Evolutionary conservation across 2,113 vertebrate species (phyloP), one percentile per base, ranked within the genome.

Genomic region (Alethe castanea): DNA sequence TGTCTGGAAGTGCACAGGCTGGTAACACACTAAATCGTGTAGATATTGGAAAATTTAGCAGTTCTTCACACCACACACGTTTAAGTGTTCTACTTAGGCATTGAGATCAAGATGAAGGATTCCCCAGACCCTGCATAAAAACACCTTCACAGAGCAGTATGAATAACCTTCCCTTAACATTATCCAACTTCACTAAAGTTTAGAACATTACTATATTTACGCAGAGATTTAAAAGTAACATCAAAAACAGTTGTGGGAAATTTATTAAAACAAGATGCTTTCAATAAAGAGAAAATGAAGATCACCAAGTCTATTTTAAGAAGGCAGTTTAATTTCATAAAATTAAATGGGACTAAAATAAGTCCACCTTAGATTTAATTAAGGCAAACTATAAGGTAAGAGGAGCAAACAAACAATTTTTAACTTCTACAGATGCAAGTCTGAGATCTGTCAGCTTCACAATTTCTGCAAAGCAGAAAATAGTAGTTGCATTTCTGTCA

Each of bases 211-310:
- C 19, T 69, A 14, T 48, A 74, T 59, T 93, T 94, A 82, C 60
- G 38, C 23, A 26, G 81, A 95, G 95, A 93, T 56, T 77, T 87
- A 45, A 73, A 81, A 84, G 70, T 42, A 15, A 74, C 12, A 77
- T 57, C 35, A 86, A 81, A 90, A 91, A 78, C 52, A 95, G 83
- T 79, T 74, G 48, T 83, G n/a, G 19, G 60, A 85, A 94, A 96
- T 79, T 31, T 82, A 28, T 64, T 88, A 78, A 90, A 91, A 89
- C 82, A 29, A 82, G 31, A 61, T 95, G 57, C 16, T 61, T 70
- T 67, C 17, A 72, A 82, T 60, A 69, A 80, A 87, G 67, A 92
- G 50, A 95, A 95, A 79, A 81, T 92, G 50, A 53, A 81, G 19
- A 90, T 78, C 48, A 87, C 65, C 31, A 52, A 76, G 57, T 60